Evolutionary conservation across 2,797 vertebrate species (phyloP).

Genomic region (Ctenochaetus hawaiiensis): DNA sequence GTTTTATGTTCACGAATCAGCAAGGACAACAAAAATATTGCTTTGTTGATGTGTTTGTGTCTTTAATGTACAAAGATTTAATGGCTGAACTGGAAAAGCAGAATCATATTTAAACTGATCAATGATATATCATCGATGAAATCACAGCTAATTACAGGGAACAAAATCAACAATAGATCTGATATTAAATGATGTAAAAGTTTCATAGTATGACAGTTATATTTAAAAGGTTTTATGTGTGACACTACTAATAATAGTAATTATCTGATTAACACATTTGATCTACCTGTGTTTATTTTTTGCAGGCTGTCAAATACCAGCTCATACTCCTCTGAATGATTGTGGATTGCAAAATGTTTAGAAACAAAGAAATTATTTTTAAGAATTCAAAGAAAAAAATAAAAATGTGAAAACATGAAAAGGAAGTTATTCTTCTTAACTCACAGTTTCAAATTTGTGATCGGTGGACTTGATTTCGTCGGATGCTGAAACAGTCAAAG

Average conservation of each 20-base stretch:
- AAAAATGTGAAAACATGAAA: background rate
- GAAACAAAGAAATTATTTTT: background rate
- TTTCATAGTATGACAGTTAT: background rate
- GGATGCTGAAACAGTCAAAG: background rate
- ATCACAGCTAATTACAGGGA: background rate
- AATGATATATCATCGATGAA: background rate
- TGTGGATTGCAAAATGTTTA: background rate
- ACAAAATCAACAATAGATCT: background rate
- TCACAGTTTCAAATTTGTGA: background rate
- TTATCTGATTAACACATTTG: background rate
- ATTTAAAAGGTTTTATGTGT: background rate
- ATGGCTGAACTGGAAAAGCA: background rate
- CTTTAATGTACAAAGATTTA: background rate
- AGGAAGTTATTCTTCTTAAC: too few species aligned
- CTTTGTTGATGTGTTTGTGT: background rate
- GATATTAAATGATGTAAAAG: background rate
- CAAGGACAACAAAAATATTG: background rate
- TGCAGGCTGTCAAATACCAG: background rate
- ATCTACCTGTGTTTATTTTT: background rate
- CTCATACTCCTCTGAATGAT: too few species aligned
- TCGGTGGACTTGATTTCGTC: background rate
- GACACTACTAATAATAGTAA: background rate
- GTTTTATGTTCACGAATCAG: background rate
- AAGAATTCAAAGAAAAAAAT: background rate
- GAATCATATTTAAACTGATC: background rate